Conservation (phyloP, 2,888 invertebrate genomes). For the Lymantria monacha region DNA sequence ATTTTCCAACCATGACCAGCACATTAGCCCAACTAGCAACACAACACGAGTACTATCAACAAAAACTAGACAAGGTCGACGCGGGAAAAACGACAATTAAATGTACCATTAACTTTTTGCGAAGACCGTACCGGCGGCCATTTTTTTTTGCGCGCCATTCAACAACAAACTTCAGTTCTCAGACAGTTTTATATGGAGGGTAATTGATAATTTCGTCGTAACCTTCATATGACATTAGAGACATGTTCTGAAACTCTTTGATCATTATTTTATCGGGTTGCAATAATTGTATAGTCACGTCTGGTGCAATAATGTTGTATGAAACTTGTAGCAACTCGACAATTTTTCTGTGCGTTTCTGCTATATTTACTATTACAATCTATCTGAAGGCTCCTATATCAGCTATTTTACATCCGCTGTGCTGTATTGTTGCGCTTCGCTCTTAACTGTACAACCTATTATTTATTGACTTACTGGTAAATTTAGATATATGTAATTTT, state of each 20-base stretch:
- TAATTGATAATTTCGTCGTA: slow-evolving; percentile 20
- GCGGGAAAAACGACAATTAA: slow-evolving; percentile 48
- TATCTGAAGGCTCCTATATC: too few relatives aligned
- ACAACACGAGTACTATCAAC: slow-evolving; percentile 28
- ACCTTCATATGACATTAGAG: neutral
- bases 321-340: too few relatives aligned
- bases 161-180: slow-evolving; percentile 13
- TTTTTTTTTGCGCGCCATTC: slow-evolving; percentile 25
- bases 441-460: too few relatives aligned
- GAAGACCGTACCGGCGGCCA: slow-evolving; percentile 29
- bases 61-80: slow-evolving; percentile 39
- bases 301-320: too few relatives aligned
- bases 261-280: too few relatives aligned
- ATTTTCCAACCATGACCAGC: neutral
- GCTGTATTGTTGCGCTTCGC: too few relatives aligned
- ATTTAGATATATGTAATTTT: too few relatives aligned
- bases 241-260: neutral
- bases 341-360: too few relatives aligned
- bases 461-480: too few relatives aligned
- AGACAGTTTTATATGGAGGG: slow-evolving; percentile 10
- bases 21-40: slow-evolving; percentile 13
- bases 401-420: too few relatives aligned
- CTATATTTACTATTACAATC: too few relatives aligned
- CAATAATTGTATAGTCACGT: too few relatives aligned
- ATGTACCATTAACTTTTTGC: slow-evolving; percentile 47